A percentile compares a stretch with the other conserved stretches of the same genome.
These are phyloP conservation scores for Bucorvus abyssinicus DNA, from an alignment of 2,797 vertebrate species.

Conservation along the genomic window DNA sequence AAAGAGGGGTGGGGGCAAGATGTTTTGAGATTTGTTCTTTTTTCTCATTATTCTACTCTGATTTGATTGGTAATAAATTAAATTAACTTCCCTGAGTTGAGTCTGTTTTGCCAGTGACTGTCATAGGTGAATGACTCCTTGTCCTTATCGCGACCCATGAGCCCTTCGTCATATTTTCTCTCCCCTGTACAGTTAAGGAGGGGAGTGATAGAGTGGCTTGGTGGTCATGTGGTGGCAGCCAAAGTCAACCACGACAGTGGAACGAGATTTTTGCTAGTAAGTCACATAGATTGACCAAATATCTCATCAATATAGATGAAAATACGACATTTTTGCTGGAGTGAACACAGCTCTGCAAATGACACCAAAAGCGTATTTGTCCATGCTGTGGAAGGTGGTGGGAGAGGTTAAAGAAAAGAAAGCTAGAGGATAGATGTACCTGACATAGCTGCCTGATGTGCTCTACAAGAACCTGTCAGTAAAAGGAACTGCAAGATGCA, in stretches of 20 bases:
- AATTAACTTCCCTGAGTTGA: neutral
- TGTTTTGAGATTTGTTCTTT: neutral
- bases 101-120: neutral
- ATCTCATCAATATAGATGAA: neutral
- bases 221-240: neutral
- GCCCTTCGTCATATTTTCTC: neutral
- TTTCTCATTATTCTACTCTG: neutral
- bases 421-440: neutral
- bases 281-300: neutral
- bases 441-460: neutral
- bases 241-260: neutral
- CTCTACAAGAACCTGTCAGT: neutral
- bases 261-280: neutral
- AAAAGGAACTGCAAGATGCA: neutral
- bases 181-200: neutral
- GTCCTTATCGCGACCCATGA: neutral
- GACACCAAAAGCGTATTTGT: neutral
- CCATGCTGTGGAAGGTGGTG: neutral
- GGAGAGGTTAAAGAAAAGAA: neutral
- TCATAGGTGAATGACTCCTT: neutral
- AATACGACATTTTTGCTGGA: neutral
- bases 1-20: neutral
- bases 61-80: neutral
- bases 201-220: neutral
- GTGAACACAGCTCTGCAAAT: neutral